Evolutionary conservation across 2,113 vertebrate genomes (phyloP).

Genomic region (Serinus canaria): DNA sequence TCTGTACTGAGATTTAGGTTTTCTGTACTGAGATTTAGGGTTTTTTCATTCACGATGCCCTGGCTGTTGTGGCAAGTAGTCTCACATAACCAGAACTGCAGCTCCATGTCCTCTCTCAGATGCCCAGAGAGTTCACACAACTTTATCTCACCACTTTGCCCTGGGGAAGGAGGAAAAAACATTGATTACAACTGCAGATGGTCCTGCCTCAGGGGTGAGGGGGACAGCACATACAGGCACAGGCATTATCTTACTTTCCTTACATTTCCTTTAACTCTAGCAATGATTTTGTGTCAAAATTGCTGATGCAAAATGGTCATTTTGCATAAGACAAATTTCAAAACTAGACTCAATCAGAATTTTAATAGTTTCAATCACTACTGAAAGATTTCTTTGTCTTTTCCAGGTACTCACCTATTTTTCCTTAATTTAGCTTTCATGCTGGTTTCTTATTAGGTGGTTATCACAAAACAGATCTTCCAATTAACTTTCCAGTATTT

Average conservation of each 20-base stretch:
- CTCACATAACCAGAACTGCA: not conserved
- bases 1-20: not conserved
- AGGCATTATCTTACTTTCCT: not conserved
- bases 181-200: not conserved
- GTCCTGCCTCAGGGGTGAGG: not conserved
- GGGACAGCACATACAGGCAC: too few relatives aligned
- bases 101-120: not conserved
- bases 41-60: not conserved
- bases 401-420: not conserved
- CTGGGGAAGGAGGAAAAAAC: not conserved
- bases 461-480: slow-evolving; percentile 4
- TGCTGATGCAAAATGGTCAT: not conserved
- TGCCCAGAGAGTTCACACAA: not conserved
- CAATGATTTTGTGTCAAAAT: not conserved
- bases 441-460: not conserved
- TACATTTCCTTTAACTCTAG: not conserved
- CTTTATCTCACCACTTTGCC: not conserved
- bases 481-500: not conserved
- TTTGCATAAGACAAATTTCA: not conserved
- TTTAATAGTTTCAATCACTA: not conserved
- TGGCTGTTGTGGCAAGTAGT: not conserved
- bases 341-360: not conserved
- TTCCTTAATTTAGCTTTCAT: not conserved
- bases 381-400: not conserved
- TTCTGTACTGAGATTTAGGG: too few relatives aligned